A percentile compares a stretch with the other conserved stretches of the same genome.
These are phyloP conservation scores for Anastrepha ludens DNA, from an alignment of 1,140 invertebrate genomes.

Conservation along the genomic window DNA sequence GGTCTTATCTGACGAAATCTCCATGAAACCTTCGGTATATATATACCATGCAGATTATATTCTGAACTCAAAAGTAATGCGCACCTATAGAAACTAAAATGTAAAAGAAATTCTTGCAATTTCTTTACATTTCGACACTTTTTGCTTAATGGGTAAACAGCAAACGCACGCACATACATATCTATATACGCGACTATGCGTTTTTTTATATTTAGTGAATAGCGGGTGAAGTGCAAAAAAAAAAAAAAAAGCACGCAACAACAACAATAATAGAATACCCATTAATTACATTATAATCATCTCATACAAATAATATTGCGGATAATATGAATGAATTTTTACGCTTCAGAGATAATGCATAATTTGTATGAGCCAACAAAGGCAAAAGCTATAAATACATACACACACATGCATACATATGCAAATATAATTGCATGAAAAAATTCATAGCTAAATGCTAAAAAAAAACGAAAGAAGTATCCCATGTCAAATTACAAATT, in stretches of 20 bases:
- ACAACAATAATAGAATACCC: not conserved
- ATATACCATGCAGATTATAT: no score
- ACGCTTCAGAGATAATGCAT: not conserved
- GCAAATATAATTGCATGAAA: not conserved
- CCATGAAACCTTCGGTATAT: no score
- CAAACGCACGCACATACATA: no score
- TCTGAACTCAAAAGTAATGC: no score
- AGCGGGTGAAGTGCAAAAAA: not conserved
- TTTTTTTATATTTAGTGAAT: not conserved
- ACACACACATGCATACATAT: not conserved
- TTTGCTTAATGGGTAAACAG: not conserved
- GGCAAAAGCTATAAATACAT: not conserved
- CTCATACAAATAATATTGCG: constrained; percentile 2
- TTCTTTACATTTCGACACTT: no score
- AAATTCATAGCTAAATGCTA: not conserved
- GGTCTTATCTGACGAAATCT: no score
- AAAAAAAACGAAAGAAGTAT: not conserved
- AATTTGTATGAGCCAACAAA: not conserved
- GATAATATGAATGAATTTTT: not conserved
- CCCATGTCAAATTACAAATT: not conserved
- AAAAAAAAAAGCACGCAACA: not conserved
- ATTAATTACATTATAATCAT: constrained; percentile 49
- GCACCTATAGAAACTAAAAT: no score
- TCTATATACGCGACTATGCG: not conserved
- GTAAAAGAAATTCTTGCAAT: no score